Evolutionary conservation across 2,797 vertebrate species (phyloP).

Genomic region (Manis pentadactyla): DNA sequence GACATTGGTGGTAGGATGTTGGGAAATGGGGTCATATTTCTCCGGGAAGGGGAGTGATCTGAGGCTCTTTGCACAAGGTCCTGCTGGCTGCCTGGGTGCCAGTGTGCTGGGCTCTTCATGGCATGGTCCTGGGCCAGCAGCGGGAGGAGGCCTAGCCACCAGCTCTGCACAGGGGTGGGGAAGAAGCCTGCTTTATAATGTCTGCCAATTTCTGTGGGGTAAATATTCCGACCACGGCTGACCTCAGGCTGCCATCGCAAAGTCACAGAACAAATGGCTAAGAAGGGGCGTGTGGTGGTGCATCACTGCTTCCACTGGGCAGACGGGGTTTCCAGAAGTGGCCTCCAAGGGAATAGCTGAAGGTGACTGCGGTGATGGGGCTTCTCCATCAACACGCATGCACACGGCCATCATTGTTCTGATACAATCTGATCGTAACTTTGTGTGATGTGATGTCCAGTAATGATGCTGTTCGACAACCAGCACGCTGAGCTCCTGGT

Average conservation of each 20-base stretch:
- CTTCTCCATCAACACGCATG: not conserved
- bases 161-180: too few species aligned
- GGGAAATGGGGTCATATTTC: not conserved
- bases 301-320: too few species aligned
- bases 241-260: not conserved
- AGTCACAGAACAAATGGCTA: not conserved
- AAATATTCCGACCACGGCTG: rapidly evolving
- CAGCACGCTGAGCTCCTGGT: not conserved
- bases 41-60: not conserved
- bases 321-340: not conserved
- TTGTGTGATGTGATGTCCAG: not conserved
- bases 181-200: rapidly evolving
- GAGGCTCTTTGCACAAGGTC: not conserved
- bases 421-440: not conserved
- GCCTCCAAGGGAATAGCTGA: too few species aligned
- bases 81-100: rapidly evolving
- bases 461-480: too few species aligned
- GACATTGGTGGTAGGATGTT: not conserved
- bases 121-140: too few species aligned
- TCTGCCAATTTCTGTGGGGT: not conserved
- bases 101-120: too few species aligned
- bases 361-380: too few species aligned
- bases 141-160: too few species aligned
- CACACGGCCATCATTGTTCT: not conserved
- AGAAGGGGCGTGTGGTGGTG: rapidly evolving